Conservation (phyloP, 1,140 invertebrate genomes). For the Heliothis virescens region DNA sequence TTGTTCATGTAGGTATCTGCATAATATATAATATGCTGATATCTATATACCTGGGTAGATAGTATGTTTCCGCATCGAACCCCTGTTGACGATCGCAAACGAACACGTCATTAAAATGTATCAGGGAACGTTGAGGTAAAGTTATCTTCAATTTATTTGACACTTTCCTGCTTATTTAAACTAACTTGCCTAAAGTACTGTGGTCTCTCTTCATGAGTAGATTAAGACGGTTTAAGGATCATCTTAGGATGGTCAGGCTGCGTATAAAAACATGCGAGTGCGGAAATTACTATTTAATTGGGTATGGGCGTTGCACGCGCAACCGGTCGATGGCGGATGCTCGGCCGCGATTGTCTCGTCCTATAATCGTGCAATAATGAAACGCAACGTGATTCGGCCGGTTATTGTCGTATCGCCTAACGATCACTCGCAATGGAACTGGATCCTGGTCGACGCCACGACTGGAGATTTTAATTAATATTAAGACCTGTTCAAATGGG, state of each 20-base stretch:
- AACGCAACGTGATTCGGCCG: constrained; percentile 1
- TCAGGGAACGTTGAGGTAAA: constrained; percentile 21
- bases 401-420: constrained; percentile 33
- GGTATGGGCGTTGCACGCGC: constrained; percentile 48
- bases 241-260: background rate
- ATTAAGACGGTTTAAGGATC: background rate
- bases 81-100: background rate
- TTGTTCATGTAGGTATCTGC: background rate
- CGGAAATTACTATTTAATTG: constrained; percentile 60
- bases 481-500: constrained; percentile 38
- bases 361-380: constrained; percentile 34
- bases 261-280: constrained; percentile 41
- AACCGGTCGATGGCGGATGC: constrained; percentile 46
- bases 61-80: background rate
- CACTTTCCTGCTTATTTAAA: constrained; percentile 5
- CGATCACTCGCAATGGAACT: constrained; percentile 39
- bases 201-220: background rate
- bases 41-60: background rate
- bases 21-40: background rate
- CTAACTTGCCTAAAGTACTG: background rate
- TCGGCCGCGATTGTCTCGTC: constrained; percentile 12
- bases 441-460: background rate
- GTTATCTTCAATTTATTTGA: constrained; percentile 26
- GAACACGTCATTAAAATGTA: constrained; percentile 31
- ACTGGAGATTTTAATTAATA: constrained; percentile 45